These are phyloP conservation scores for Enhydra lutris DNA, from an alignment of 2,113 vertebrate species.

Conservation along the genomic window DNA sequence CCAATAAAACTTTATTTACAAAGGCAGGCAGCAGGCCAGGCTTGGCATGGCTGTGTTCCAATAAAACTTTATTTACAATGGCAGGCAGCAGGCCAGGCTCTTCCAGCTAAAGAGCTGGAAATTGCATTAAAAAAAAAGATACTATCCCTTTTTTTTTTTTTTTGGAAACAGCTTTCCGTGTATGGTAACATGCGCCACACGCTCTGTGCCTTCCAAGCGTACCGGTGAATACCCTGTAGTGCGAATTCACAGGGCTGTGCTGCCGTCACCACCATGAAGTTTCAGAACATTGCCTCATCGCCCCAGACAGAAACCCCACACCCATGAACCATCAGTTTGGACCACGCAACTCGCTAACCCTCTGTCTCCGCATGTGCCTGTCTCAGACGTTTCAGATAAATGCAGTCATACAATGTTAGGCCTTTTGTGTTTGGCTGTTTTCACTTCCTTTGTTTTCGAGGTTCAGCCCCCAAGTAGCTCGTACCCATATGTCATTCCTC, in stretches of 20 bases:
- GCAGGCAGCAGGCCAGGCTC: not conserved
- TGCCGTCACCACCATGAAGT: not conserved
- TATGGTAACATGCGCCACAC: not conserved
- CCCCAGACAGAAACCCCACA: not conserved
- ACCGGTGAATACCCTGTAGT: not conserved
- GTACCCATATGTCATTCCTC: not conserved
- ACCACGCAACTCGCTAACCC: not conserved
- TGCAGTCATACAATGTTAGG: not conserved
- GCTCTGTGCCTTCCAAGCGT: no score
- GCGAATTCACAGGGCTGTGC: not conserved
- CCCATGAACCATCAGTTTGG: not conserved
- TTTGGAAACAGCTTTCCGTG: not conserved
- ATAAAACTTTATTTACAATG: constrained; percentile 19
- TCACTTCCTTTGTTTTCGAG: not conserved
- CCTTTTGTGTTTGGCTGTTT: not conserved
- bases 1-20: constrained; percentile 27
- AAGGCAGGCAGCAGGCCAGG: not conserved
- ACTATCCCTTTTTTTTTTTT: not conserved
- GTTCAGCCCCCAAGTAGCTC: not conserved
- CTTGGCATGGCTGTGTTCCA: not conserved
- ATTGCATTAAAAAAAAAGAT: not conserved
- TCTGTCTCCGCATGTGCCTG: not conserved
- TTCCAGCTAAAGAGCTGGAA: not conserved
- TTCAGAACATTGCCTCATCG: not conserved
- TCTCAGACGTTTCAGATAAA: not conserved